A percentile compares a stretch with the other conserved stretches of the same genome.
Conservation (phyloP, 2,888 invertebrate species). For the Monochamus alternatus region DNA sequence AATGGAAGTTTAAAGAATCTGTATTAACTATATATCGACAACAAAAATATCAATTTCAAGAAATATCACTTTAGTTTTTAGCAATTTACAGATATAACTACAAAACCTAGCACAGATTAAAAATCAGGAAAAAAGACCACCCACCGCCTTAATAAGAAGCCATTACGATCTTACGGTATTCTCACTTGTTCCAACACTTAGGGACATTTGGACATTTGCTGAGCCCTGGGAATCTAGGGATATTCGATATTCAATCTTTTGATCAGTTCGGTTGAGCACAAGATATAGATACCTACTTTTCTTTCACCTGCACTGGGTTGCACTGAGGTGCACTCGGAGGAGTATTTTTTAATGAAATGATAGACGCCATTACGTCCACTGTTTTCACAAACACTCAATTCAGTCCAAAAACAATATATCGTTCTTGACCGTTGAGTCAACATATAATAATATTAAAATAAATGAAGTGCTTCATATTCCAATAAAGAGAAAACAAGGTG, state of each 20-base stretch:
- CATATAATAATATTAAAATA: too few species aligned
- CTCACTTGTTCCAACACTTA: conserved; percentile 44
- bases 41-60: not conserved
- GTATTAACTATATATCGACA: conserved; percentile 13
- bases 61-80: conserved; percentile 10
- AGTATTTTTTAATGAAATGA: too few species aligned
- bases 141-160: conserved; percentile 69
- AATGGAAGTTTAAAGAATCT: conserved; percentile 10
- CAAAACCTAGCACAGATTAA: conserved; percentile 23
- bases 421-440: too few species aligned
- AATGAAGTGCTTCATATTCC: too few species aligned
- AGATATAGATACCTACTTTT: too few species aligned
- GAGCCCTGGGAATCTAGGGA: conserved; percentile 45
- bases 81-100: conserved; percentile 7
- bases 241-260: conserved; percentile 32
- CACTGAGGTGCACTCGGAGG: too few species aligned
- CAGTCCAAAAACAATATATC: too few species aligned
- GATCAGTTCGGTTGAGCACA: too few species aligned
- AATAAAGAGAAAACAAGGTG: too few species aligned
- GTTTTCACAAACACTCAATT: too few species aligned
- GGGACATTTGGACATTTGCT: conserved; percentile 43
- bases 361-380: too few species aligned
- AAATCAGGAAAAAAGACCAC: conserved; percentile 66
- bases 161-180: conserved; percentile 61
- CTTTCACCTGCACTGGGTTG: too few species aligned